Conservation (phyloP, 2,888 invertebrate species). For the Philaethria dido region DNA sequence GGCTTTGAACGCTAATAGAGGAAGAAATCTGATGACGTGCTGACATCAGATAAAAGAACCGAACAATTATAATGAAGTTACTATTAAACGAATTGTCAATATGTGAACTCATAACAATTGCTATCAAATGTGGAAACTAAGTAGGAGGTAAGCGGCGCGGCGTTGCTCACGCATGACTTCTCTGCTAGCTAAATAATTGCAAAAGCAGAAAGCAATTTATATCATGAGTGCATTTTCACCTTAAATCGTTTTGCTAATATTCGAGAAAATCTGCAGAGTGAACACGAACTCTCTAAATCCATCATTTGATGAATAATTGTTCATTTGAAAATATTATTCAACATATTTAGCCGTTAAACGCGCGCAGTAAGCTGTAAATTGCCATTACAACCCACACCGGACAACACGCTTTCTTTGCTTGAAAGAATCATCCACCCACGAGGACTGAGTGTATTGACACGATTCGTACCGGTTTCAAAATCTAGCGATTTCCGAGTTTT, state of each 20-base stretch:
- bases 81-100: slow-evolving; percentile 18
- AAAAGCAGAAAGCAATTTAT: slow-evolving; percentile 23
- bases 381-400: slow-evolving; percentile 48
- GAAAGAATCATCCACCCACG: slow-evolving; percentile 72
- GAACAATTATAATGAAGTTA: slow-evolving; percentile 44
- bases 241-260: slow-evolving; percentile 20
- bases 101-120: neutral
- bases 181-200: slow-evolving; percentile 9
- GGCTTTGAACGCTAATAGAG: slow-evolving; percentile 60
- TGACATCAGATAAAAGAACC: slow-evolving; percentile 55
- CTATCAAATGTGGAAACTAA: slow-evolving; percentile 1
- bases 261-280: neutral
- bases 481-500: slow-evolving; percentile 66
- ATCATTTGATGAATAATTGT: slow-evolving; percentile 16
- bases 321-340: slow-evolving; percentile 24
- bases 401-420: slow-evolving; percentile 74
- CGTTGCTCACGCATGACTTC: neutral
- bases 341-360: slow-evolving; percentile 22
- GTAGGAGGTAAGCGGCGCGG: neutral
- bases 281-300: slow-evolving; percentile 12
- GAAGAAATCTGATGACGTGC: slow-evolving; percentile 62
- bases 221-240: slow-evolving; percentile 12
- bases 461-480: slow-evolving; percentile 73
- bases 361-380: slow-evolving; percentile 29
- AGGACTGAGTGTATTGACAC: slow-evolving; percentile 63